Evolutionary conservation across 1,140 invertebrate species (phyloP), one percentile per base, ranked within the genome.

Genomic region (Trachymyrmex cornetzi): DNA sequence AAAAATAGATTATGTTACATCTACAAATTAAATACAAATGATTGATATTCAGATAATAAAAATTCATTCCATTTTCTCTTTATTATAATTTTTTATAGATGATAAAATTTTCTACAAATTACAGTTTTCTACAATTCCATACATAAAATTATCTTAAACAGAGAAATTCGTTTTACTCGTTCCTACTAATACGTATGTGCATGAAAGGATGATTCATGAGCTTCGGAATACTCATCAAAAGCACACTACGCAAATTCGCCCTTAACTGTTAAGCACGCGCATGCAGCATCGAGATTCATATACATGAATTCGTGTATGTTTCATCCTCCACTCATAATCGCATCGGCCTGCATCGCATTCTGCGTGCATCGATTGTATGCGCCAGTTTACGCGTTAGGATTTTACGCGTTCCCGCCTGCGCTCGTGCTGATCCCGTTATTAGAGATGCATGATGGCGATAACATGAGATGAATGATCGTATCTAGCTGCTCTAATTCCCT

Each of bases 401-500:
- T 72, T 82, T 72, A 82, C 79, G 53, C 53, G 66, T 61, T 72
- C 22, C 24, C 22, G 11, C 61, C 61, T 48, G 6, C 22, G 24
- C 7, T 34, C 30, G n/a, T 44, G 34, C 24, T 22, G 79, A 82
- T 61, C 55, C n/a, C 38, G 55, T 74, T 74, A 82, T 82, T 19
- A 69, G 67, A 59, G 53, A 74, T 61, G 14, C 34, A 55, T 14
- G 64, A 3, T 2, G 64, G 24, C 64, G 14, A 19, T 72, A 72
- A 82, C 77, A 9, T n/a, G 80, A 82, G 69, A 48, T 34, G 64
- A 44, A 30, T 44, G 77, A 24, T 38, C 19, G 38, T 50, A 59
- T 30, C 55, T 59, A 59, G 55, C 38, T 74, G n/a, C 14, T 74
- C 14, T 74, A 82, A 74, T 74, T 69, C 38, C 38, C 55, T 74